Conservation (phyloP, 2,113 vertebrate genomes). For the Psophia crepitans region DNA sequence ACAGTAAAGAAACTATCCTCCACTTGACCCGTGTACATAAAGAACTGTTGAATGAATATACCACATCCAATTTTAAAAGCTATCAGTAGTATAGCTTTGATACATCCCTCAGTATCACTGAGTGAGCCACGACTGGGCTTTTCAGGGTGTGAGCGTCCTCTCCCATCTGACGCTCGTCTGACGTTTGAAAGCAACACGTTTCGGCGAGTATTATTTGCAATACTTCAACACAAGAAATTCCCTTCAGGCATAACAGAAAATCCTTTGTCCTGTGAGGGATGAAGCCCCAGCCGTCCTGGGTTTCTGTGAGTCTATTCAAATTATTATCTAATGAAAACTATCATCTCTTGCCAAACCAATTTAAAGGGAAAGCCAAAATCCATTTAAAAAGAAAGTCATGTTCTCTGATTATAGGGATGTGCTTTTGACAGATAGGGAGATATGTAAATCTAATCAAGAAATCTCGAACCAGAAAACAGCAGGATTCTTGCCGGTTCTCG, state of each 20-base stretch:
- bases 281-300: no score
- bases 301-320: not conserved
- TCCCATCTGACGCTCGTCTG: not conserved
- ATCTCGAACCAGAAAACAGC: not conserved
- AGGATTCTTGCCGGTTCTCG: not conserved
- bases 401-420: not conserved
- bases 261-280: not conserved
- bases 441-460: not conserved
- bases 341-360: not conserved
- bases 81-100: not conserved
- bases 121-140: not conserved
- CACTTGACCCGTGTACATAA: not conserved
- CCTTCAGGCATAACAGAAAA: not conserved
- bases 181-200: not conserved
- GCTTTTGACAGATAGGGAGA: not conserved
- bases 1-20: not conserved
- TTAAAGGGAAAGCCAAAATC: not conserved
- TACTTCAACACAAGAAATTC: not conserved
- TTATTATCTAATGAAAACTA: not conserved
- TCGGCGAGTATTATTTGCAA: not conserved
- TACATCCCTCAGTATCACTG: not conserved
- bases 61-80: not conserved
- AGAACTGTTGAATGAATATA: not conserved
- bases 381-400: not conserved
- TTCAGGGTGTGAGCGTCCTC: not conserved